phyloP scores from a whole-genome alignment of 2,888 invertebrate genomes.

The Eilema griseolum region DNA sequence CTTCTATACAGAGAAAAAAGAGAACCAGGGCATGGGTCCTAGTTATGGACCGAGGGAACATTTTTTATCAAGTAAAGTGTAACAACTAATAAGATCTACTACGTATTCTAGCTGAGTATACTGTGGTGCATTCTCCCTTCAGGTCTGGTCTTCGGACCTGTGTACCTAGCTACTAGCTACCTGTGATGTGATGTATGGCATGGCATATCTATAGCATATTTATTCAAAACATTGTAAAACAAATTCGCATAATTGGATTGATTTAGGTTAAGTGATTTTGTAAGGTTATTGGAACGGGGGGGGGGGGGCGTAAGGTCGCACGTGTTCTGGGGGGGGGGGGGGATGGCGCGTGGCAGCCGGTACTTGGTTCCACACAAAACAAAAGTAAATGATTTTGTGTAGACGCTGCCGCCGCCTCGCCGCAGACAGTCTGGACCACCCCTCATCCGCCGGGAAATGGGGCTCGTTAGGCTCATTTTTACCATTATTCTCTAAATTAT shows the following conservation, averaged over 20 bases:
- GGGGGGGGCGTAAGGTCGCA: not conserved
- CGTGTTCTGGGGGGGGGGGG: not conserved
- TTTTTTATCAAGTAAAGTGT: no score
- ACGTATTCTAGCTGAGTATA: no score
- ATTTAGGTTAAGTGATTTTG: not conserved
- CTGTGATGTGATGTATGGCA: not conserved
- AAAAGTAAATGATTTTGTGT: not conserved
- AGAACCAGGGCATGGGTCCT: no score
- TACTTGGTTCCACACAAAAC: not conserved
- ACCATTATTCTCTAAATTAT: not conserved
- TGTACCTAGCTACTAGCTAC: no score
- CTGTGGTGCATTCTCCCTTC: no score
- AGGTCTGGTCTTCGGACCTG: no score
- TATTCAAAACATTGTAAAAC: not conserved
- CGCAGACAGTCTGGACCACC: not conserved
- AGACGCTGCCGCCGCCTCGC: not conserved
- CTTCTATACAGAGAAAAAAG: no score
- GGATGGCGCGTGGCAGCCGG: not conserved
- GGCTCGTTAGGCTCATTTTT: not conserved
- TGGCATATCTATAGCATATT: not conserved
- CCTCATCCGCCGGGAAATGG: not conserved
- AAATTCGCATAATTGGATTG: not conserved
- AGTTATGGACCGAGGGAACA: no score
- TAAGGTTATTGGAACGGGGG: not conserved
- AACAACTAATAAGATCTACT: no score